Evolutionary conservation across 2,113 vertebrate genomes (phyloP), one percentile per base, ranked within the genome.

Genomic region (Poecilia latipinna): DNA sequence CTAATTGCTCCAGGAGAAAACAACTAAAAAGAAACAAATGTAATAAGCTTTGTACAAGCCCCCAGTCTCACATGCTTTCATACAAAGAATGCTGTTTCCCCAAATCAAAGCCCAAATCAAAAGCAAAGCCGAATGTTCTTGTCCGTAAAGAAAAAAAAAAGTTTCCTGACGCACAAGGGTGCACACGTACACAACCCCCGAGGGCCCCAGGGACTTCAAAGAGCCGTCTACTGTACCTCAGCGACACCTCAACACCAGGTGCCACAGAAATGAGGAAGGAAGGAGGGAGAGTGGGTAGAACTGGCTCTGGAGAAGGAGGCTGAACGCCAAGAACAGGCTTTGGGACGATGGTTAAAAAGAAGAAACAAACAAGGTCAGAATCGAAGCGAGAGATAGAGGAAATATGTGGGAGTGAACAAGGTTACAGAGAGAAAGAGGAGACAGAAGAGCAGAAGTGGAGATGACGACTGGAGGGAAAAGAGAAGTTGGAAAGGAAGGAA

Each of bases 201-300:
- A 78, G 74, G 81, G 73, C 82, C 82, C 79, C 68, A 11, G 66
- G 79, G 86, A 93, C 88, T 91, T 94, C 92, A 95, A 95, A 94
- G 87, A 90, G 85, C 42, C 62, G 72, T 82, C 82, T 81, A 87
- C 88, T 85, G 86, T 88, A 91, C 81, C 81, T 86, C 87, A 81
- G 87, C 39, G 24, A 91, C 92, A 93, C 92, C 93, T 93, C 88
- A 81, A 78, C 79, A 82, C 84, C 85, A 90, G 88, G 85, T 88
- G 89, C 77, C 65, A 62, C 39, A 64, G 77, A 78, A 60, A 77
- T 70, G 74, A 74, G 79, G 82, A 66, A 65, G 69, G 71, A 6
- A 68, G 69, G 60, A 68, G 69, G 60, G 51, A 80, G 44, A 35
- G 60, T 29, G 68, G 77, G 12, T 10, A 72, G 76, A 60, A n/a